These are phyloP conservation scores for Yoshiicerus persimilis DNA, from an alignment of 1,140 invertebrate species.

Conservation along the genomic window DNA sequence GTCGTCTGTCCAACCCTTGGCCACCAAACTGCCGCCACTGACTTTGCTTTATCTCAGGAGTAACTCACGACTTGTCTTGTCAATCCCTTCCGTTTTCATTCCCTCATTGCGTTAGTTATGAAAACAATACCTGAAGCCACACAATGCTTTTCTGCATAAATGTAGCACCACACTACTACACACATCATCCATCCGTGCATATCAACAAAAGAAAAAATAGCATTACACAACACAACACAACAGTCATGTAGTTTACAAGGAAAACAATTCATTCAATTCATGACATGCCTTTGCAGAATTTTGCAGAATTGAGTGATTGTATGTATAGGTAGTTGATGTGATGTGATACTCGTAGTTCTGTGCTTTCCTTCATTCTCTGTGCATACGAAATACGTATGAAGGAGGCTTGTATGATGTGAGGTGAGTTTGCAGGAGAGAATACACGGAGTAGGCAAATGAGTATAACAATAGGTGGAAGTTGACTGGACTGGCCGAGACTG, in stretches of 20 bases:
- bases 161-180: not conserved
- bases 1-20: not conserved
- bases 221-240: not conserved
- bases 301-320: not conserved
- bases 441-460: not conserved
- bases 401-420: not conserved
- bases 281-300: not conserved
- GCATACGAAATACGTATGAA: not conserved
- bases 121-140: not conserved
- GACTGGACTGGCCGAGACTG: not conserved
- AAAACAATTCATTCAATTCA: conserved; percentile 17
- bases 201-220: not conserved
- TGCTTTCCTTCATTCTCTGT: not conserved
- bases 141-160: no score
- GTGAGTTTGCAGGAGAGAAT: not conserved
- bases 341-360: not conserved
- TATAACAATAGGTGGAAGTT: conserved; percentile 17
- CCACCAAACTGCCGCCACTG: not conserved
- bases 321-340: not conserved
- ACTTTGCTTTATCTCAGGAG: not conserved
- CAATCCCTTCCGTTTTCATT: conserved; percentile 1
- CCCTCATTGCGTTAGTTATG: not conserved
- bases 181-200: not conserved
- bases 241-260: not conserved
- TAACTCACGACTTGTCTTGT: conserved; percentile 16